phyloP scores from a whole-genome alignment of 2,113 vertebrate genomes.

The Paradisaea rubra region DNA sequence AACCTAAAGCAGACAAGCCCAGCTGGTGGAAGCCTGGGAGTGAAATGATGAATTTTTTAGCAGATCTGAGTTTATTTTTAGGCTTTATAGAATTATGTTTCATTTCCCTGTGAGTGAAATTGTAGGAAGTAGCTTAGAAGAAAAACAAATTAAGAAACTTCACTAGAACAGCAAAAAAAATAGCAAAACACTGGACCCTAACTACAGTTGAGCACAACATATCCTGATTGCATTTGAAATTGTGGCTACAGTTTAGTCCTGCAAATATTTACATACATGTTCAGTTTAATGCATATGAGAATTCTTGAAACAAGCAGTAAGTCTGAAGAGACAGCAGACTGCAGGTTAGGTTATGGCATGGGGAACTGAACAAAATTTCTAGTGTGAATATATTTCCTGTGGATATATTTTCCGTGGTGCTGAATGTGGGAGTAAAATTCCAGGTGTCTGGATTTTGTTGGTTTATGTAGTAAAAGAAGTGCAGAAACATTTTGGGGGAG shows the following conservation, averaged over 20 bases:
- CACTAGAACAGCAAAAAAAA: not conserved
- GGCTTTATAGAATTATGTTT: constrained; percentile 64
- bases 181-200: not conserved
- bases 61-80: constrained; percentile 70
- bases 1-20: constrained; percentile 66
- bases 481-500: not conserved
- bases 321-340: not conserved
- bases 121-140: constrained; percentile 38
- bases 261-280: not conserved
- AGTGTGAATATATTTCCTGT: not conserved
- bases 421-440: not conserved
- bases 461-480: not conserved
- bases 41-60: constrained; percentile 73
- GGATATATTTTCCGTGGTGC: not conserved
- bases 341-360: not conserved
- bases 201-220: not conserved
- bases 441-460: not conserved
- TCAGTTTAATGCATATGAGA: not conserved
- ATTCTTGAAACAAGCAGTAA: not conserved
- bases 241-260: not conserved
- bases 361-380: not conserved
- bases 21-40: constrained; percentile 65
- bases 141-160: constrained; percentile 24
- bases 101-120: constrained; percentile 60
- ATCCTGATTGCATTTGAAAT: not conserved